Conservation (phyloP, 2,888 invertebrate species). For the Rhagium mordax region DNA sequence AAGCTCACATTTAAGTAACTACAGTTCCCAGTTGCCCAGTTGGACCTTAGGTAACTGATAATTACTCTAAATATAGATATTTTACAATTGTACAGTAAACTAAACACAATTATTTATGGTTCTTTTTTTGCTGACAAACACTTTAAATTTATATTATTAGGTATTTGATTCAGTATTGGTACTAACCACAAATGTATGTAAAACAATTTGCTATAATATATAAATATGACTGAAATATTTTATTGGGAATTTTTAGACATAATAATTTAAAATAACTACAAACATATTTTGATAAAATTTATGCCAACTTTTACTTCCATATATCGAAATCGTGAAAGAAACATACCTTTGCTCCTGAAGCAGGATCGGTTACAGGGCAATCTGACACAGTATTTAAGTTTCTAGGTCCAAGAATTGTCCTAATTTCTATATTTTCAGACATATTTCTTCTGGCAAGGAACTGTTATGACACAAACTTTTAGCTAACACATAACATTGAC, state of each 20-base stretch:
- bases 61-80: neutral
- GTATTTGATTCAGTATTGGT: neutral
- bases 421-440: constrained; percentile 68
- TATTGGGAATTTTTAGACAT: neutral
- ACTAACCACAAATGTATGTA: neutral
- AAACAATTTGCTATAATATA: constrained; percentile 10
- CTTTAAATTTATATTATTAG: neutral
- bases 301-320: neutral
- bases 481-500: neutral
- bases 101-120: neutral
- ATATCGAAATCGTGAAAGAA: constrained; percentile 27
- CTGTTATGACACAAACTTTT: neutral
- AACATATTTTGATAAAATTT: constrained; percentile 27
- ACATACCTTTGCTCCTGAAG: constrained; percentile 75
- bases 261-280: constrained; percentile 1
- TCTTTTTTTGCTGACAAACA: neutral
- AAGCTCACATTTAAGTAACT: neutral
- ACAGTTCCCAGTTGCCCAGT: too few species aligned
- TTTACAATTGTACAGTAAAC: neutral
- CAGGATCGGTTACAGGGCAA: constrained; percentile 85
- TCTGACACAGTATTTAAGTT: constrained; percentile 77
- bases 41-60: neutral
- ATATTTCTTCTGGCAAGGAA: constrained; percentile 53
- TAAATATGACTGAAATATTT: neutral
- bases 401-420: constrained; percentile 66